phyloP scores from a whole-genome alignment of 1,140 invertebrate species.

The Antheraea pernyi region DNA sequence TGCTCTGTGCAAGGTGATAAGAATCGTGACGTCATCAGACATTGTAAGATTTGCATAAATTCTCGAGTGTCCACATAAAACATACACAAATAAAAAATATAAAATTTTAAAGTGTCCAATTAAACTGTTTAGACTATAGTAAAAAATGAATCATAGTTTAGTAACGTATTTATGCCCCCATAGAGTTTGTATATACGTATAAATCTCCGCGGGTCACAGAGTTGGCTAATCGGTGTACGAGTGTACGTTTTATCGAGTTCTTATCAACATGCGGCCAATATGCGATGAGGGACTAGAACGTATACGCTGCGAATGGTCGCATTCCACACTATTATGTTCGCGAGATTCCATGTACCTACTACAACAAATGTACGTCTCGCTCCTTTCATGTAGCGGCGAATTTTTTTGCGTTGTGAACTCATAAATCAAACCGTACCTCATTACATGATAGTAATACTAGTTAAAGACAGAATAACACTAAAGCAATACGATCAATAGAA shows the following conservation, averaged over 20 bases:
- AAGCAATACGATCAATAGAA: background rate
- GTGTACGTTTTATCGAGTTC: constrained; percentile 52
- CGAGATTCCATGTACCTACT: constrained; percentile 50
- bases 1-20: background rate
- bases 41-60: background rate
- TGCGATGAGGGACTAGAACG: constrained; percentile 42
- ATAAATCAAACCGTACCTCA: constrained; percentile 59
- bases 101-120: background rate
- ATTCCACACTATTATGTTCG: constrained; percentile 70
- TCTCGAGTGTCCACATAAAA: background rate
- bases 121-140: background rate
- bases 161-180: background rate
- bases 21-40: background rate
- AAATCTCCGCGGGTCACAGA: constrained; percentile 44
- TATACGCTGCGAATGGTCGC: constrained; percentile 44
- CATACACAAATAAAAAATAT: background rate
- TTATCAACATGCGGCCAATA: constrained; percentile 57
- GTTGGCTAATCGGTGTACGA: constrained; percentile 57
- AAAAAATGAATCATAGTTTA: background rate
- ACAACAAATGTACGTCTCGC: constrained; percentile 38
- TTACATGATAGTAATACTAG: background rate
- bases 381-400: constrained; percentile 56
- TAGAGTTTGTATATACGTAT: background rate
- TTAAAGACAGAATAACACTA: background rate
- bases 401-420: constrained; percentile 67